These are phyloP conservation scores for Scortum barcoo DNA, from an alignment of 2,113 vertebrate genomes.

Conservation along the genomic window DNA sequence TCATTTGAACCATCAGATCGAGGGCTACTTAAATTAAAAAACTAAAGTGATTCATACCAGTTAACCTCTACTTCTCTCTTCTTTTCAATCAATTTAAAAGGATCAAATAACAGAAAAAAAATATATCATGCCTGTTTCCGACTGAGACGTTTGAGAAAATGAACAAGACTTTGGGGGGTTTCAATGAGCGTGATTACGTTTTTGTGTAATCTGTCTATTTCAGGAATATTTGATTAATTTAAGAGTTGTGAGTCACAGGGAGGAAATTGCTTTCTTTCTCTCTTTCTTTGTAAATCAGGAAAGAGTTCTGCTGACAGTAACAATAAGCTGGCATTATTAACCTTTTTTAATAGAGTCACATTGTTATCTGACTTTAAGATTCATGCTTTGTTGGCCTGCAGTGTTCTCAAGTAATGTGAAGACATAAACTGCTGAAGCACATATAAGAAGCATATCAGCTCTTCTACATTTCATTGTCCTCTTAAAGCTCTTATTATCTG, in stretches of 20 bases:
- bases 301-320: not conserved
- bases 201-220: constrained; percentile 10
- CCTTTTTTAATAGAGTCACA: not conserved
- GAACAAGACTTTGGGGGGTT: not conserved
- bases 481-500: not conserved
- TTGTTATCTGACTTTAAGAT: not conserved
- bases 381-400: not conserved
- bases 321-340: not conserved
- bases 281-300: constrained; percentile 18
- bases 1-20: not conserved
- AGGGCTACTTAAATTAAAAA: not conserved
- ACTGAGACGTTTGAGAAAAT: not conserved
- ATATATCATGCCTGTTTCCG: not conserved
- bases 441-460: not conserved
- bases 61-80: not conserved
- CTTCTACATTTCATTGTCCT: not conserved
- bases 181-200: not conserved
- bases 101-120: not conserved
- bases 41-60: not conserved
- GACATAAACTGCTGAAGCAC: not conserved
- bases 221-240: constrained; percentile 18
- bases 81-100: not conserved
- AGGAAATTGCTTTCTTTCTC: constrained; percentile 18
- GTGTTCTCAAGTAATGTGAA: not conserved
- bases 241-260: constrained; percentile 8